These are phyloP conservation scores for Opisthograptis luteolata DNA, from an alignment of 2,888 invertebrate species.

Conservation along the genomic window DNA sequence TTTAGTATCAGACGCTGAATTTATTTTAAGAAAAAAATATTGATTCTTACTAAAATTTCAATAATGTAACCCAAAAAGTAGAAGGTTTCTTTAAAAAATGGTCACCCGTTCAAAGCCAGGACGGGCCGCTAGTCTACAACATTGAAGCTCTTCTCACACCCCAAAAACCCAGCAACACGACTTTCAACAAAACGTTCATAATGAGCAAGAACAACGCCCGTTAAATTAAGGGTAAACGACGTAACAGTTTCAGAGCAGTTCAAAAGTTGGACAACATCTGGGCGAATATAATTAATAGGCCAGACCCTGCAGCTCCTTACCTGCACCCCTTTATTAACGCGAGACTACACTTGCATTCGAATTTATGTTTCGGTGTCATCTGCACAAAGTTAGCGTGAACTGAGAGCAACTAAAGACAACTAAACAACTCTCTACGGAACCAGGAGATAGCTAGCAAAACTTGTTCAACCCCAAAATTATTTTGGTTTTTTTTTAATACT, in stretches of 20 bases:
- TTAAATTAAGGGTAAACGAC: constrained; percentile 34
- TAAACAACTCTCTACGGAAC: too few relatives aligned
- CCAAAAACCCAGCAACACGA: not conserved
- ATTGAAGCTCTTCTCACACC: constrained; percentile 7
- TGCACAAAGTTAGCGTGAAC: constrained; percentile 23
- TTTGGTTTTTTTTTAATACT: too few relatives aligned
- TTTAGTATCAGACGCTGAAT: too few relatives aligned
- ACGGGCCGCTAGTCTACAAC: too few relatives aligned
- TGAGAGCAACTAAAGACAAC: too few relatives aligned
- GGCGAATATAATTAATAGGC: constrained; percentile 35
- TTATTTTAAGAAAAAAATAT: too few relatives aligned
- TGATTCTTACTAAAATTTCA: too few relatives aligned
- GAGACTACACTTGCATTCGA: constrained; percentile 16
- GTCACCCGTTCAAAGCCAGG: too few relatives aligned
- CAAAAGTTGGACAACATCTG: constrained; percentile 36
- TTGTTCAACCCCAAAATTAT: too few relatives aligned
- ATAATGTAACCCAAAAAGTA: too few relatives aligned
- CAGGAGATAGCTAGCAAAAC: too few relatives aligned
- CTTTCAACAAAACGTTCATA: constrained; percentile 4
- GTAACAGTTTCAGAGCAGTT: constrained; percentile 32
- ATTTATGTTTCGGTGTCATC: constrained; percentile 21
- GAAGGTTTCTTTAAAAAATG: too few relatives aligned
- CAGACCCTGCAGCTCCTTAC: constrained; percentile 26
- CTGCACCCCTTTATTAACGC: constrained; percentile 26
- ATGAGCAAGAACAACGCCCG: constrained; percentile 30